These are phyloP conservation scores for Anolis carolinensis DNA, from an alignment of 2,113 vertebrate genomes.

Conservation along the genomic window DNA sequence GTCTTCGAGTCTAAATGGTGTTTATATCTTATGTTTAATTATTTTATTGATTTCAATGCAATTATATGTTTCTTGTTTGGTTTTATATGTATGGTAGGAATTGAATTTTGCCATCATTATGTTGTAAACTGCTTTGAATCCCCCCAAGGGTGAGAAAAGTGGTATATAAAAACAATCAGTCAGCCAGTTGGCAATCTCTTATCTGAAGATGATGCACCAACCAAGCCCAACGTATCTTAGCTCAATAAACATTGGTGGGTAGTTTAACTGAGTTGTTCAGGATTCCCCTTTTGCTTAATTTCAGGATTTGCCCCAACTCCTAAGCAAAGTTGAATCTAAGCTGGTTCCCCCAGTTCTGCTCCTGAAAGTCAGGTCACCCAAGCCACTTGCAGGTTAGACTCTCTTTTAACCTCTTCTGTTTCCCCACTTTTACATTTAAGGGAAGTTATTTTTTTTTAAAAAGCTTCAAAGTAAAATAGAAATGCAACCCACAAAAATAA, in stretches of 20 bases:
- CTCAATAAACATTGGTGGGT: neutral
- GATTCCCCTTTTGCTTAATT: slow-evolving; percentile 20
- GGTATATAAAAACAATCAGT: too few species aligned
- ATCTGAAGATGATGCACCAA: neutral
- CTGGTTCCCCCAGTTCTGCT: slow-evolving; percentile 71
- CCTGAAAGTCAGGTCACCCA: slow-evolving; percentile 80
- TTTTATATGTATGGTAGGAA: too few species aligned
- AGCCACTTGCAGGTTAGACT: slow-evolving; percentile 75
- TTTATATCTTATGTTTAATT: too few species aligned
- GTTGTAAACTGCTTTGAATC: too few species aligned
- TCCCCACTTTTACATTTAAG: neutral
- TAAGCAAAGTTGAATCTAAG: slow-evolving; percentile 60
- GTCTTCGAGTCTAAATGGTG: too few species aligned
- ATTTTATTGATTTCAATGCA: too few species aligned
- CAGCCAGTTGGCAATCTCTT: neutral
- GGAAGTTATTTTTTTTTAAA: neutral
- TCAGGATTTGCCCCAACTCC: slow-evolving; percentile 55
- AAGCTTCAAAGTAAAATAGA: too few species aligned
- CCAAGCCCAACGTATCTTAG: neutral
- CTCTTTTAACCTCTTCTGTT: neutral
- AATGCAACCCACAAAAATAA: too few species aligned
- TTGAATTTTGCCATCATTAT: too few species aligned
- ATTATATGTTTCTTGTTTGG: too few species aligned
- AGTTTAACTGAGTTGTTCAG: neutral
- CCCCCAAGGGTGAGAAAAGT: too few species aligned